Base-by-base conservation (phyloP, 2,888 invertebrate species). In the Pterobdella sp. region DNA sequence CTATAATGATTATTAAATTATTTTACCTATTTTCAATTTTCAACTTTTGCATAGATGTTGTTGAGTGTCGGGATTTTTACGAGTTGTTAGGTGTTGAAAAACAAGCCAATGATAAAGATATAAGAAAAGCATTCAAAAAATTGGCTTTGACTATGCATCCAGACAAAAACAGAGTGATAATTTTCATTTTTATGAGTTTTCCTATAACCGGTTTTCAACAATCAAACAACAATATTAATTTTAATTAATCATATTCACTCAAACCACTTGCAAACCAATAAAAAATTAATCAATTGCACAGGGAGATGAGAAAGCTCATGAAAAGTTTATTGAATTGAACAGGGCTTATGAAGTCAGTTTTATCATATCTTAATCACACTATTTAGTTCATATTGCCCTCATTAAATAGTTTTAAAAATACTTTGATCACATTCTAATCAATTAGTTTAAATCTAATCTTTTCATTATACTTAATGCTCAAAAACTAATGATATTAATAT, bases 291-390 rank as follows among this genome's bases (percentile, higher is more conserved):
- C 31, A 2, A 7, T 7, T 70, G 35, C 7, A 56, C 56, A 92
- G 91, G 89, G 89, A 81, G 88, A 90, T 83, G 87, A 87, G 73
- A 86, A 89, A 71, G 89, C 90, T 10, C 90, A 91, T 81, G 88
- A 88, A 65, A 89, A 88, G 77, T 93, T 93, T 82, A 83, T 92
- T 35, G 88, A 88, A 84, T 87, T 93, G 67, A 91, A 90, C 68
- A 88, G 89, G 80, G 93, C 92, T 0, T 93, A 93, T 85, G 93
- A 93, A 84, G 89, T 90, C n/a, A n/a, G n/a, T n/a, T n/a, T n/a
- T n/a, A n/a, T n/a, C n/a, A n/a, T n/a, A n/a, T n/a, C n/a, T n/a
- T n/a, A n/a, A n/a, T n/a, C n/a, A n/a, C n/a, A n/a, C n/a, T n/a
- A n/a, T n/a, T n/a, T n/a, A n/a, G n/a, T n/a, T n/a, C n/a, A n/a